phyloP scores from a whole-genome alignment of 2,113 vertebrate species.

The Sitta europaea region DNA sequence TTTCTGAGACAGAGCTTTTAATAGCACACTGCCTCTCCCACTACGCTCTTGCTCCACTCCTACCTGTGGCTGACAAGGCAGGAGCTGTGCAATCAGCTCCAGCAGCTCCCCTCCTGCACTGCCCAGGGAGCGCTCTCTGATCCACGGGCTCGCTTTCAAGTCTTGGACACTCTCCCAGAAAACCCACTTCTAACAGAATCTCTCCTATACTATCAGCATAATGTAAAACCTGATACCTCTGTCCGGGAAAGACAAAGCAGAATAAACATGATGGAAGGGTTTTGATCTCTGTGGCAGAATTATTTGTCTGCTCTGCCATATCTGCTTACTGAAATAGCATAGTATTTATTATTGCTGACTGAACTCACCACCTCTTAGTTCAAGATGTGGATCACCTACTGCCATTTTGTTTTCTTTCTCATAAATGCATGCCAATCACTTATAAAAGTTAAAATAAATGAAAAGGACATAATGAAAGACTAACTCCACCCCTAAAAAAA shows the following conservation, averaged over 20 bases:
- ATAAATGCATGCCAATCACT: neutral
- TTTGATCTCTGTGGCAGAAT: neutral
- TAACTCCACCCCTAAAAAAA: fast-evolving
- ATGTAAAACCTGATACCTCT: neutral
- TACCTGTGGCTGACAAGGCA: neutral
- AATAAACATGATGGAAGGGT: neutral
- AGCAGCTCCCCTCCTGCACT: neutral
- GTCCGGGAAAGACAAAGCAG: neutral
- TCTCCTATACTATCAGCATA: neutral
- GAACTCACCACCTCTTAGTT: neutral
- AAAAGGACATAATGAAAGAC: neutral
- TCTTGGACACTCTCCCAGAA: neutral
- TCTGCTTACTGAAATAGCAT: neutral
- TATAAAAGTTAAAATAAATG: neutral
- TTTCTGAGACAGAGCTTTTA: neutral
- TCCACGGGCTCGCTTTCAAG: neutral
- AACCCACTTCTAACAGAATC: neutral
- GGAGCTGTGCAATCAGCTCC: neutral
- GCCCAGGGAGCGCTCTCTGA: neutral
- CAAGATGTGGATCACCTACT: neutral
- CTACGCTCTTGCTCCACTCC: neutral
- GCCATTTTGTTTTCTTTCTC: neutral
- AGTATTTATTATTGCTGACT: neutral
- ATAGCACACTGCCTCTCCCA: neutral
- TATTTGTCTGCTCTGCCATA: neutral